Evolutionary conservation across 2,888 invertebrate genomes (phyloP).

Genomic region (Mesochorus sp.): DNA sequence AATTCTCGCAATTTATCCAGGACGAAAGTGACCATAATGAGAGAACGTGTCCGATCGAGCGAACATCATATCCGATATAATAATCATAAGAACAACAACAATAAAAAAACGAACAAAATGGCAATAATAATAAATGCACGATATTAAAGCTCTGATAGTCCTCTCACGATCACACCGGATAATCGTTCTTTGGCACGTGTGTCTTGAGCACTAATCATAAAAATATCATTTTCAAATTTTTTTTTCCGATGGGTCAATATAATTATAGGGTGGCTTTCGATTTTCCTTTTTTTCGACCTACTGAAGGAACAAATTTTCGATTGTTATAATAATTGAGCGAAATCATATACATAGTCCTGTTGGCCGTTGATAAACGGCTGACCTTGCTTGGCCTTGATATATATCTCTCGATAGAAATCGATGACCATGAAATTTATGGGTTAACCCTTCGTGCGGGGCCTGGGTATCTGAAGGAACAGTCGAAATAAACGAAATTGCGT

Average conservation of each 20-base stretch:
- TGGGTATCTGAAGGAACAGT: too few species aligned
- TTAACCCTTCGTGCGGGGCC: too few species aligned
- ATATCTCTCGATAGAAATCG: too few species aligned
- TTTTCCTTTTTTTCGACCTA: background rate
- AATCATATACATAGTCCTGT: too few species aligned
- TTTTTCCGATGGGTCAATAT: background rate
- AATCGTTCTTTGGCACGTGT: slow-evolving; percentile 18
- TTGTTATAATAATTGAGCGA: too few species aligned
- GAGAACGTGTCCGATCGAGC: slow-evolving; percentile 45
- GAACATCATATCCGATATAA: background rate
- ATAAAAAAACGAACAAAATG: background rate
- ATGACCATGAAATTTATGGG: too few species aligned
- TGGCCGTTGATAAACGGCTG: too few species aligned
- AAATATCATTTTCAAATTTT: background rate
- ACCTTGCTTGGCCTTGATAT: too few species aligned
- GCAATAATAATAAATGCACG: slow-evolving; percentile 1
- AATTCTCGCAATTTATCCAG: slow-evolving; percentile 40
- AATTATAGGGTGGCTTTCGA: too few species aligned
- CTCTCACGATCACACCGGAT: background rate
- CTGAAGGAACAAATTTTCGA: too few species aligned
- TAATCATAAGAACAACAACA: background rate
- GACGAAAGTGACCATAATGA: slow-evolving; percentile 38
- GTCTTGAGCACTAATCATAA: slow-evolving; percentile 15
- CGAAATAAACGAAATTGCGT: too few species aligned
- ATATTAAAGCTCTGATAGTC: background rate